These are phyloP conservation scores for Meloidogyne hapla DNA, from an alignment of 1,140 invertebrate genomes.

Conservation along the genomic window DNA sequence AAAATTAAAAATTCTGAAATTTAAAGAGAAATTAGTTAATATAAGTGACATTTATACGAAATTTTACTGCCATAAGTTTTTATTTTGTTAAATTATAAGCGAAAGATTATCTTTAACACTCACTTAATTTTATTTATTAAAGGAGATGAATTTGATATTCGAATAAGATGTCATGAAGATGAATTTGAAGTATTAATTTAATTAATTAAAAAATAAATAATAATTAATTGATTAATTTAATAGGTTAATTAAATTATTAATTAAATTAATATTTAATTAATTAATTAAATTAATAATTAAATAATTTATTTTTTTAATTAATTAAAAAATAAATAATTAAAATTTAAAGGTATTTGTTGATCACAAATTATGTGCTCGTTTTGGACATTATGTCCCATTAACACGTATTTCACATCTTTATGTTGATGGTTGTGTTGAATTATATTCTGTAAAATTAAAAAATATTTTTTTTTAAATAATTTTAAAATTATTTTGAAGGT, in stretches of 20 bases:
- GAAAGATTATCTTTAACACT: neutral
- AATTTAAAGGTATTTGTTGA: constrained; percentile 57
- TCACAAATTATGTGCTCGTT: constrained; percentile 62
- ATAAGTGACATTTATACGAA: too few species aligned
- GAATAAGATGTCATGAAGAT: constrained; percentile 58
- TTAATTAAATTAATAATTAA: too few species aligned
- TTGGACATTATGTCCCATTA: constrained; percentile 60
- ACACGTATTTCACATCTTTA: constrained; percentile 58
- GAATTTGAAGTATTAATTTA: constrained; percentile 48
- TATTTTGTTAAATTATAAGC: constrained; percentile 5
- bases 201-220: neutral
- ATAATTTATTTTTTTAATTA: constrained; percentile 1
- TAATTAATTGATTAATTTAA: too few species aligned
- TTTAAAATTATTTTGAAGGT: constrained; percentile 26
- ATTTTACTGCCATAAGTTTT: too few species aligned
- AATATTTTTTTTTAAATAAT: constrained; percentile 11
- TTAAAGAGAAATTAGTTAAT: too few species aligned
- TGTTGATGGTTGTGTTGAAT: constrained; percentile 60
- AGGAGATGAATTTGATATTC: constrained; percentile 62
- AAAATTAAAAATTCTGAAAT: too few species aligned
- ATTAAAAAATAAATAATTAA: neutral
- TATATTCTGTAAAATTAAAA: constrained; percentile 43
- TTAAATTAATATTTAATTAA: too few species aligned
- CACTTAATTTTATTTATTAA: neutral
- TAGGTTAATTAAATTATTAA: too few species aligned